Evolutionary conservation across 2,888 invertebrate species (phyloP).

Genomic region (Iselma pallidipennis): DNA sequence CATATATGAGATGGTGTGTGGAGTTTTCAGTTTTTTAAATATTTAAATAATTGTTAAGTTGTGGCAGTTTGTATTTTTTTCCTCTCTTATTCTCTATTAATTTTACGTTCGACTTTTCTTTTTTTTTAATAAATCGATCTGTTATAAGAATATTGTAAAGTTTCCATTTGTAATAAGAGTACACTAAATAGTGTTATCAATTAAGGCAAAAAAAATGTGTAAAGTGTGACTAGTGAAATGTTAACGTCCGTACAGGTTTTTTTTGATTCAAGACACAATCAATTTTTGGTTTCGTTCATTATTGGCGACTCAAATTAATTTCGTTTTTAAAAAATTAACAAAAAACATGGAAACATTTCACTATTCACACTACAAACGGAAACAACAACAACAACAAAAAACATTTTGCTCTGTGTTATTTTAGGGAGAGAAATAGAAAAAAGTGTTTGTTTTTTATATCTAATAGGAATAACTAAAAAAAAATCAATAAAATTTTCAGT

Average conservation of each 20-base stretch:
- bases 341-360: constrained; percentile 48
- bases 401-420: constrained; percentile 60
- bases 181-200: not conserved
- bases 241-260: constrained; percentile 16
- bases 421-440: constrained; percentile 55
- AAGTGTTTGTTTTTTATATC: constrained; percentile 67
- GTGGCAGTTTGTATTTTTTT: constrained; percentile 1
- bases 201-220: constrained; percentile 19
- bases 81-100: constrained; percentile 4
- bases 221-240: constrained; percentile 44
- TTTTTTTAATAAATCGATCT: constrained; percentile 9
- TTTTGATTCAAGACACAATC: constrained; percentile 11
- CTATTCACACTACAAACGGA: constrained; percentile 44
- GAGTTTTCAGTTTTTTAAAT: constrained; percentile 11
- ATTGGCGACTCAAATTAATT: constrained; percentile 27
- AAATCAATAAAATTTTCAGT: constrained; percentile 60
- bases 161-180: constrained; percentile 6
- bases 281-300: constrained; percentile 36
- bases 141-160: constrained; percentile 16
- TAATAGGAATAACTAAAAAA: constrained; percentile 62
- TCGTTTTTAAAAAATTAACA: constrained; percentile 17
- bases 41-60: constrained; percentile 9
- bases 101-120: constrained; percentile 9
- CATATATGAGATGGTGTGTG: constrained; percentile 18
- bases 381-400: constrained; percentile 25